Evolutionary conservation across 2,797 vertebrate species (phyloP), one percentile per base, ranked within the genome.

Genomic region (Aselliscus stoliczkanus): DNA sequence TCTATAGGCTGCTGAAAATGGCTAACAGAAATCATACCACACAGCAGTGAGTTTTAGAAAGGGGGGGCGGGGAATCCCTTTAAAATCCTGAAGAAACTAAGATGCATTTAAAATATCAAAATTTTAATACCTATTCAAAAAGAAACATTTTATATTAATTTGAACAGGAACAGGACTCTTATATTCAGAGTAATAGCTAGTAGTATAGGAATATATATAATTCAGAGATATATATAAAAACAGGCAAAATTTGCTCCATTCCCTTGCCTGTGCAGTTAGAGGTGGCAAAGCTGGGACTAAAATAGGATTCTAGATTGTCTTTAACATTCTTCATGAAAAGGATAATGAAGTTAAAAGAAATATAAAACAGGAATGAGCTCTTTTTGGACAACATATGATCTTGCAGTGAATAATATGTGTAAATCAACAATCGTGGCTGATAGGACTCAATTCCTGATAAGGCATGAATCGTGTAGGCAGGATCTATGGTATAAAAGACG

Each of bases 161-260:
- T 58, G 27, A 88, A 86, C 25, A 83, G 58, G 42, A 86, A 85
- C 12, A 64, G 82, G 52, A 96, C 27, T 88, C 95, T 84, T 70
- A 90, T 42, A 69, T 79, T 84, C 90, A 95, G 56, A 88, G 90
- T 90, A 94, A 87, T 7, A 94, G 75, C 47, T 85, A 90, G 39
- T 64, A 4, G 64, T 34, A 37, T 4, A 89, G 60, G 58, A 93
- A 90, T 65, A 50, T 18, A 90, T 65, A 50, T 18, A 79, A 95
- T 76, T 93, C 64, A 95, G 47, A 81, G 50, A 69, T 64, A 88
- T 17, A 79, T 27, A 94, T 60, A 94, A 86, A 97, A 67, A 95
- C 42, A 44, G 34, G 54, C n/a, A 93, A 79, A 79, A 79, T 67
- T 70, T 50, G 0, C 79, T 93, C 27, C 62, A 3, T 83, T 92